These are phyloP conservation scores for Pseudochromis fuscus DNA, from an alignment of 2,797 vertebrate genomes.

Conservation along the genomic window DNA sequence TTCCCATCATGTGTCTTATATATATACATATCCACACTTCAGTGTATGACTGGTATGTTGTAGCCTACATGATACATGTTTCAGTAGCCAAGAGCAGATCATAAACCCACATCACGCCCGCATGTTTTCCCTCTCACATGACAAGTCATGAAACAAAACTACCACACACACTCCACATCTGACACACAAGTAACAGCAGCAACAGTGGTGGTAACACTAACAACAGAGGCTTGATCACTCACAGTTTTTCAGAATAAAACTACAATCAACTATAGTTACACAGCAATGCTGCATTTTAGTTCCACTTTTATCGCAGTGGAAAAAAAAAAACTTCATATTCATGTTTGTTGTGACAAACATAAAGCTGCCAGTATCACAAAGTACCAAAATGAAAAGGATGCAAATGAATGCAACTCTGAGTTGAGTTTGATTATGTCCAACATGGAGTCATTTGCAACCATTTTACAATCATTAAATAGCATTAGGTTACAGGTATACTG, in stretches of 20 bases:
- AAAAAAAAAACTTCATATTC: too few species aligned
- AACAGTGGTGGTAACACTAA: too few species aligned
- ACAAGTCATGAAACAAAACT: conserved; percentile 39
- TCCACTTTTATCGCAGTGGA: too few species aligned
- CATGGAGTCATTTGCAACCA: too few species aligned
- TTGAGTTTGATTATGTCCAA: too few species aligned
- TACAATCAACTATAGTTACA: background rate
- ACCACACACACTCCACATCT: conserved; percentile 8
- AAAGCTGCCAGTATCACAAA: background rate
- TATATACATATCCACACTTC: conserved; percentile 32
- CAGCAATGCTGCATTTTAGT: background rate
- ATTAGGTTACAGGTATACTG: too few species aligned
- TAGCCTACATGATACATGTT: conserved; percentile 34
- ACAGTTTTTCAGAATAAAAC: too few species aligned
- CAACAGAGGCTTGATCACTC: too few species aligned
- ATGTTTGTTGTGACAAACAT: background rate
- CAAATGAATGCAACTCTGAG: background rate
- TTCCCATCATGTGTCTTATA: conserved; percentile 39
- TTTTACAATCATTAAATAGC: too few species aligned
- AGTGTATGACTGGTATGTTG: conserved; percentile 44
- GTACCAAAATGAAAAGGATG: background rate
- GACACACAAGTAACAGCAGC: background rate
- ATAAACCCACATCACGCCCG: conserved; percentile 35
- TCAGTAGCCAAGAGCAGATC: conserved; percentile 25
- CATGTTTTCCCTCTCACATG: conserved; percentile 48